A percentile compares a stretch with the other conserved stretches of the same genome.
Evolutionary conservation across 2,888 invertebrate genomes (phyloP).

Genomic region (Parascotia fuliginaria): DNA sequence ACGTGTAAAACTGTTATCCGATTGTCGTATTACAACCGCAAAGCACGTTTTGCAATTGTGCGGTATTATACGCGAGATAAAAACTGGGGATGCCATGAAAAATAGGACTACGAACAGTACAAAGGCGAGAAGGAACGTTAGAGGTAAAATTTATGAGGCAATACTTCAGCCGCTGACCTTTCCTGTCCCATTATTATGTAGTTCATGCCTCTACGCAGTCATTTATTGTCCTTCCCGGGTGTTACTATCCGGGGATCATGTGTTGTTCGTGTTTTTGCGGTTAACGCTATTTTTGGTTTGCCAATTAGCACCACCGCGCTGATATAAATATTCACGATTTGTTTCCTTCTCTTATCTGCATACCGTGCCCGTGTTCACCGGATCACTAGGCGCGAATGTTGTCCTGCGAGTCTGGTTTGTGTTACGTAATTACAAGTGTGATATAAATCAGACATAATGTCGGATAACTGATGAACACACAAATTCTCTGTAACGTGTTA

Average conservation of each 20-base stretch:
- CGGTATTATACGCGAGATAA: slow-evolving; percentile 4
- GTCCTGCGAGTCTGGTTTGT: slow-evolving; percentile 43
- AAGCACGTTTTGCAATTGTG: slow-evolving; percentile 1
- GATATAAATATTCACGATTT: slow-evolving; percentile 31
- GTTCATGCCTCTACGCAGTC: slow-evolving; percentile 47
- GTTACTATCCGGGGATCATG: slow-evolving; percentile 30
- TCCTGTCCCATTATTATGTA: slow-evolving; percentile 54
- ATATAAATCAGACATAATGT: slow-evolving; percentile 49
- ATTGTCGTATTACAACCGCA: slow-evolving; percentile 7
- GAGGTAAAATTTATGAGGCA: slow-evolving; percentile 46
- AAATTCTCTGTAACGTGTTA: slow-evolving; percentile 24
- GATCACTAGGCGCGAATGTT: slow-evolving; percentile 20
- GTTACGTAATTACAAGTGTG: slow-evolving; percentile 43
- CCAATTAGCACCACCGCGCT: slow-evolving; percentile 23
- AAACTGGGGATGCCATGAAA: slow-evolving; percentile 6
- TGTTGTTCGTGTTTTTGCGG: slow-evolving; percentile 26
- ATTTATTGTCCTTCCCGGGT: slow-evolving; percentile 46
- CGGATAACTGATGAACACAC: slow-evolving; percentile 29
- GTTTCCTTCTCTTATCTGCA: slow-evolving; percentile 50
- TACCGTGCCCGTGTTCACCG: slow-evolving; percentile 28
- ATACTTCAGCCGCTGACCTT: slow-evolving; percentile 55
- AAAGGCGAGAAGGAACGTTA: slow-evolving; percentile 22
- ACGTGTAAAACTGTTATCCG: slow-evolving; percentile 2
- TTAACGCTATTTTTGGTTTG: slow-evolving; percentile 18
- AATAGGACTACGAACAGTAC: slow-evolving; percentile 2